Evolutionary conservation across 2,113 vertebrate genomes (phyloP).

Genomic region (Otis tarda): DNA sequence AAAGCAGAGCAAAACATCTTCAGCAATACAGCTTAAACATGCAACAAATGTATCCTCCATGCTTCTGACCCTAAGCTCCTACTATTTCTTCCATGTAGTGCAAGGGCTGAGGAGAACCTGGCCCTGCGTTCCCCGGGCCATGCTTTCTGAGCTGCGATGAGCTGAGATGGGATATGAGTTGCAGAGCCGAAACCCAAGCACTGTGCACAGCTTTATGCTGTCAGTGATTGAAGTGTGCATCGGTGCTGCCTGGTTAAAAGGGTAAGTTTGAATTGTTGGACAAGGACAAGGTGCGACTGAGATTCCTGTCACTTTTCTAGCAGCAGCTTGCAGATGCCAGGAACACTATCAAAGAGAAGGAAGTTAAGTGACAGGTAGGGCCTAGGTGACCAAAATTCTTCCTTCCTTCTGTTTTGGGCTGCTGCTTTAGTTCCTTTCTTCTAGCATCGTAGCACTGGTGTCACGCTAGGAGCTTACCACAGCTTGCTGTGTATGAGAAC

Average conservation of each 20-base stretch:
- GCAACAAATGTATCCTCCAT: not conserved
- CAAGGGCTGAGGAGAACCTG: not conserved
- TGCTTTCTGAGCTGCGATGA: not conserved
- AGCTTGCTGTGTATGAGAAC: not conserved
- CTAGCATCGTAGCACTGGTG: not conserved
- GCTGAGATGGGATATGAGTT: not conserved
- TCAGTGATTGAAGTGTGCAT: not conserved
- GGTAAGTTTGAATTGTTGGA: not conserved
- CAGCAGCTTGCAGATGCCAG: not conserved
- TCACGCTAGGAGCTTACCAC: not conserved
- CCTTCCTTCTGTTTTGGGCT: not conserved
- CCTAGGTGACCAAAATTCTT: not conserved
- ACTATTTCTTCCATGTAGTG: not conserved
- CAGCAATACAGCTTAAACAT: conserved; percentile 14
- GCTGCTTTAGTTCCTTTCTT: not conserved
- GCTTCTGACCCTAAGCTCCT: not conserved
- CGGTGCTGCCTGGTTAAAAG: not conserved
- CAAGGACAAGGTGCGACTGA: not conserved
- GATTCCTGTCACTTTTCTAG: not conserved
- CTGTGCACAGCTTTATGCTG: not conserved
- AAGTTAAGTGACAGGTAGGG: not conserved
- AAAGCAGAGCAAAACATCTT: conserved; percentile 22
- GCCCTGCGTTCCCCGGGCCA: not conserved
- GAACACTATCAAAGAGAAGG: not conserved
- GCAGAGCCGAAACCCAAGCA: not conserved